These are phyloP conservation scores for Accipiter virgatus DNA, from an alignment of 2,113 vertebrate species.

Conservation along the genomic window DNA sequence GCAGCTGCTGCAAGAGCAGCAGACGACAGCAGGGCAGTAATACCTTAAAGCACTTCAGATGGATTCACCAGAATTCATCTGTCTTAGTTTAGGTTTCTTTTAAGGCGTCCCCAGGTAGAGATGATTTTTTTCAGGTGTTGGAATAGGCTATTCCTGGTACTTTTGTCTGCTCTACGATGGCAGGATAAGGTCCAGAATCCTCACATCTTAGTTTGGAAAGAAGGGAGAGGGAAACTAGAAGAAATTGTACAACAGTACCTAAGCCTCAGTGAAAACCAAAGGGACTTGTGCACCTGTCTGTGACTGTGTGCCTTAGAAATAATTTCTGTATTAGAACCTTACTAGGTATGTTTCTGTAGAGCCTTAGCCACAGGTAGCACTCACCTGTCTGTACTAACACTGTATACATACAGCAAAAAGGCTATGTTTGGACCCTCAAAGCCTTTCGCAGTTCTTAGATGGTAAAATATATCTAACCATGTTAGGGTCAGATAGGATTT, in stretches of 20 bases:
- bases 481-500: neutral
- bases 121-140: neutral
- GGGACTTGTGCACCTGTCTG: neutral
- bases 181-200: neutral
- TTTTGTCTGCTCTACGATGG: neutral
- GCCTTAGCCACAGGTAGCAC: neutral
- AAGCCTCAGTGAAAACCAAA: neutral
- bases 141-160: neutral
- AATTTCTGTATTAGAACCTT: neutral
- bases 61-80: slow-evolving; percentile 52
- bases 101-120: neutral
- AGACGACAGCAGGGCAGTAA: slow-evolving; percentile 60
- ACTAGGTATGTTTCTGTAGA: neutral
- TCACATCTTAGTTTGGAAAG: neutral
- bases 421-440: neutral
- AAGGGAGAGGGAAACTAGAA: neutral
- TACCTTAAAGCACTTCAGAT: slow-evolving; percentile 59
- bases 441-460: neutral
- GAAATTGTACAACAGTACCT: neutral
- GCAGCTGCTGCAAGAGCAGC: neutral
- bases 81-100: neutral
- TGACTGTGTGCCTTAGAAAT: neutral
- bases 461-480: neutral
- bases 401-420: neutral
- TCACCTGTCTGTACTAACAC: neutral